Evolutionary conservation across 2,797 vertebrate species (phyloP).

Genomic region (Aldrovandia affinis): DNA sequence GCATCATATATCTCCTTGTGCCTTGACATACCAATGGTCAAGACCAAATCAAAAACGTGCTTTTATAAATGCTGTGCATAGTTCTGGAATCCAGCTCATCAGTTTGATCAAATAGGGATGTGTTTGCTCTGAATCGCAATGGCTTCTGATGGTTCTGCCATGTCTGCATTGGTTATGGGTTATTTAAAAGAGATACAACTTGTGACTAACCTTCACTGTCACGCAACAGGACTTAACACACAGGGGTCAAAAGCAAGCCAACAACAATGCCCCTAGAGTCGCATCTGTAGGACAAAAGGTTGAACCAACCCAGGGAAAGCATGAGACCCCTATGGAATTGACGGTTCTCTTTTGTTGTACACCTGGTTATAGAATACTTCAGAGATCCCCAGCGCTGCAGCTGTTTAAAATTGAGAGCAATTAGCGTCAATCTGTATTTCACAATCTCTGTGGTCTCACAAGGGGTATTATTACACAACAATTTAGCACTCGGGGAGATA

Average conservation of each 20-base stretch:
- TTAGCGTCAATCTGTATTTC: slow-evolving; percentile 9
- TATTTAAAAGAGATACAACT: background rate
- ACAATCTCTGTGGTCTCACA: slow-evolving; percentile 1
- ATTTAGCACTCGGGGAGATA: slow-evolving; percentile 33
- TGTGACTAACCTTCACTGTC: background rate
- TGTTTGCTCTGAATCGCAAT: background rate
- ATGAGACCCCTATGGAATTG: background rate
- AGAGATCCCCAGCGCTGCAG: slow-evolving; percentile 39
- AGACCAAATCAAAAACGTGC: background rate
- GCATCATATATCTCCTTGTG: too few relatives aligned
- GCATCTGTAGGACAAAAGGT: background rate
- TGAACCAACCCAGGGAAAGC: background rate
- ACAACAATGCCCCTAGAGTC: background rate
- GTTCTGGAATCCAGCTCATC: background rate
- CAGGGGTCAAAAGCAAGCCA: background rate
- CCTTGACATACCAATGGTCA: background rate
- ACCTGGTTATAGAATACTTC: slow-evolving; percentile 52
- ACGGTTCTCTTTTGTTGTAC: slow-evolving; percentile 9
- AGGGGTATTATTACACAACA: slow-evolving; percentile 13
- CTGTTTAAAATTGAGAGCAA: slow-evolving; percentile 51
- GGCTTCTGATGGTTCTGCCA: background rate
- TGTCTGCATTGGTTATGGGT: slow-evolving; percentile 6
- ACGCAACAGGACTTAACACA: background rate
- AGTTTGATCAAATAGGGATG: background rate
- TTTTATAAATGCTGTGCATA: background rate